These are phyloP conservation scores for Scomber colias DNA, from an alignment of 2,113 vertebrate species.

Conservation along the genomic window DNA sequence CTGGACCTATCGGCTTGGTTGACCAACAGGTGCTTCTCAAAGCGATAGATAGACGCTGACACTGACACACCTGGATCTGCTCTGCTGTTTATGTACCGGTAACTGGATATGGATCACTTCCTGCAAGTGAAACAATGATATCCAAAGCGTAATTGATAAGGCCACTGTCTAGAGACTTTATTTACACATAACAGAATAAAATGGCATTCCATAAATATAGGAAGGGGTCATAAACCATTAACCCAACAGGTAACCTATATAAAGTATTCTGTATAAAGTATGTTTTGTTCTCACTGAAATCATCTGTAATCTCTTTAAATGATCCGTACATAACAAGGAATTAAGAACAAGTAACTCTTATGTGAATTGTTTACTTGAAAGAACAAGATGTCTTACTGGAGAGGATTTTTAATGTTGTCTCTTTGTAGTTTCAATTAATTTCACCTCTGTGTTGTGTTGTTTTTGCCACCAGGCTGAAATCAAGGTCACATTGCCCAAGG, in stretches of 20 bases:
- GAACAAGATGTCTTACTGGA: slow-evolving; percentile 10
- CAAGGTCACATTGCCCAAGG: neutral
- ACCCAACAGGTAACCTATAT: too few species aligned
- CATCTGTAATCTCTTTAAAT: too few species aligned
- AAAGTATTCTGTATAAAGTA: too few species aligned
- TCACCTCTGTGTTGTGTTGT: neutral
- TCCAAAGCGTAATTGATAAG: slow-evolving; percentile 24
- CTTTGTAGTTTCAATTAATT: too few species aligned
- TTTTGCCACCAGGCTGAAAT: neutral
- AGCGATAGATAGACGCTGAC: neutral
- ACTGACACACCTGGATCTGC: neutral
- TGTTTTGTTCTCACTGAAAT: too few species aligned
- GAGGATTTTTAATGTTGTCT: neutral
- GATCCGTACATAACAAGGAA: too few species aligned
- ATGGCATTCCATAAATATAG: neutral
- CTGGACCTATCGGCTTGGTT: too few species aligned
- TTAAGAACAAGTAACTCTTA: neutral
- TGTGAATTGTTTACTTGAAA: neutral
- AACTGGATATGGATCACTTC: neutral
- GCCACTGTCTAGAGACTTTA: neutral
- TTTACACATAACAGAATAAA: neutral
- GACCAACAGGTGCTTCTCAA: neutral
- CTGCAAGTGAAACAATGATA: slow-evolving; percentile 11
- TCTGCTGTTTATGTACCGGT: neutral
- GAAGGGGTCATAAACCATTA: neutral